These are phyloP conservation scores for Drosophila busckii DNA, from an alignment of 1,140 invertebrate species.

Conservation along the genomic window DNA sequence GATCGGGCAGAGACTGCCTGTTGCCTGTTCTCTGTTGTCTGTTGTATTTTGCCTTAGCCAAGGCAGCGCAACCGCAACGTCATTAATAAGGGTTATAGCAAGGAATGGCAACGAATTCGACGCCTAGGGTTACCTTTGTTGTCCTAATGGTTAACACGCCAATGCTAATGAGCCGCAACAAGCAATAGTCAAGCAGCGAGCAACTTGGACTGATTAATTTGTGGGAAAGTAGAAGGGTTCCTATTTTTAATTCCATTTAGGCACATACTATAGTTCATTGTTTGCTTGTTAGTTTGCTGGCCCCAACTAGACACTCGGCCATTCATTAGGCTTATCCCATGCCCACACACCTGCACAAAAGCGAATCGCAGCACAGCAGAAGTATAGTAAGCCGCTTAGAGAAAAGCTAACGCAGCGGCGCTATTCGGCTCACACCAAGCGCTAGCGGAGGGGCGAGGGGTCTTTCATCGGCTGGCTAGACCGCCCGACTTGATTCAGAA, in stretches of 20 bases:
- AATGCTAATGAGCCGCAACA: slow-evolving; percentile 60
- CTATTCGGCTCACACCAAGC: slow-evolving; percentile 4
- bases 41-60: too few species aligned
- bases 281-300: slow-evolving; percentile 13
- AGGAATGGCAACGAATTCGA: slow-evolving; percentile 2
- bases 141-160: slow-evolving; percentile 57
- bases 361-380: slow-evolving; percentile 22
- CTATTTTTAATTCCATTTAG: neutral
- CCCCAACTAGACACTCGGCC: slow-evolving; percentile 13
- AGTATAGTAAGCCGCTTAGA: slow-evolving; percentile 43
- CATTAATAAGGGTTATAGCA: slow-evolving; percentile 60
- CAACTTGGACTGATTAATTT: slow-evolving; percentile 53
- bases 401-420: slow-evolving; percentile 20
- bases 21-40: slow-evolving; percentile 1
- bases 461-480: slow-evolving; percentile 7
- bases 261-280: neutral
- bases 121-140: neutral
- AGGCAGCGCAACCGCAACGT: slow-evolving; percentile 37
- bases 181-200: neutral
- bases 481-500: slow-evolving; percentile 5
- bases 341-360: neutral
- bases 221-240: slow-evolving; percentile 47
- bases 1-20: slow-evolving; percentile 1
- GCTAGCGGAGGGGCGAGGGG: too few species aligned
- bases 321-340: slow-evolving; percentile 32